Evolutionary conservation across 2,797 vertebrate species (phyloP).

Genomic region (Sebastes taczanowskii): DNA sequence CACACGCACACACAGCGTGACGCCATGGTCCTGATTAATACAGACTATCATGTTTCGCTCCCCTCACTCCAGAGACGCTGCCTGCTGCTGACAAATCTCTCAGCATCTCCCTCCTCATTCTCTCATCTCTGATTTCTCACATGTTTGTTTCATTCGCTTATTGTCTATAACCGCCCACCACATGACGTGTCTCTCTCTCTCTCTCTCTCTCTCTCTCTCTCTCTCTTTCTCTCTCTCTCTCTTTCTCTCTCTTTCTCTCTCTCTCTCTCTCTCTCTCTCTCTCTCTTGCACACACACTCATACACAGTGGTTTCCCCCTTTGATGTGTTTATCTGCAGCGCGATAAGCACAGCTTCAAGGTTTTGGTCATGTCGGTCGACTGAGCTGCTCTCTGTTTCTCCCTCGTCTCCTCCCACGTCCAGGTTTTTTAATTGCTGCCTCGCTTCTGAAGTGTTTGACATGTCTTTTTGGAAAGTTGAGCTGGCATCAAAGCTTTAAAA

Average conservation of each 20-base stretch:
- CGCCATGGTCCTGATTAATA: constrained; percentile 29
- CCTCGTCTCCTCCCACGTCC: constrained; percentile 30
- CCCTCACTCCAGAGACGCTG: constrained; percentile 29
- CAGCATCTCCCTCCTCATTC: constrained; percentile 12
- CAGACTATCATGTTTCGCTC: constrained; percentile 43
- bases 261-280: neutral
- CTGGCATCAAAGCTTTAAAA: constrained; percentile 50
- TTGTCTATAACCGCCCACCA: constrained; percentile 18
- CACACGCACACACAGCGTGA: neutral
- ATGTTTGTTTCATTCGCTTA: constrained; percentile 25
- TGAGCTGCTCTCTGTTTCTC: constrained; percentile 22
- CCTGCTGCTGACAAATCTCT: constrained; percentile 39
- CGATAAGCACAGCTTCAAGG: constrained; percentile 56
- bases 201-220: neutral
- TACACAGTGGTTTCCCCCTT: constrained; percentile 27
- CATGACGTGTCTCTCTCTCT: neutral
- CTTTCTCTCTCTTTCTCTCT: neutral
- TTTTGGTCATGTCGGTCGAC: constrained; percentile 46
- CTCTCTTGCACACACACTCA: neutral
- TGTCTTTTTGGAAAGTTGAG: constrained; percentile 41
- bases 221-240: neutral
- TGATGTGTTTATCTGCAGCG: constrained; percentile 60
- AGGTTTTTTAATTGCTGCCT: constrained; percentile 47
- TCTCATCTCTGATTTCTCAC: constrained; percentile 28
- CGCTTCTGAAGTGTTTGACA: constrained; percentile 39